phyloP scores from a whole-genome alignment of 92 coral and sea anemone species.

The Desmophyllum pertusum region DNA sequence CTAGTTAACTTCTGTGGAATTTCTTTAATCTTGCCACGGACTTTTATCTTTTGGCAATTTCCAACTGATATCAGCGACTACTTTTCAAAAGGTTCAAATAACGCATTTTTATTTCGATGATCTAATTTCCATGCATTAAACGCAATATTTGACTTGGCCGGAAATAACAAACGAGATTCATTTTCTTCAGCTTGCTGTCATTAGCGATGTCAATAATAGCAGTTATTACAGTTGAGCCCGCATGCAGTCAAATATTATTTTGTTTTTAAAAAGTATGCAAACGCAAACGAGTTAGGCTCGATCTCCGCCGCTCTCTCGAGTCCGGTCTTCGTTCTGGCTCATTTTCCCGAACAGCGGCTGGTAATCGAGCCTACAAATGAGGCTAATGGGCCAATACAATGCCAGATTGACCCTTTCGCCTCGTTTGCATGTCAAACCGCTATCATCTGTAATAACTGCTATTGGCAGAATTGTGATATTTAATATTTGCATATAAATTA shows the following conservation, averaged over 20 bases:
- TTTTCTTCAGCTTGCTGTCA: neutral
- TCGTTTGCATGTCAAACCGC: no score
- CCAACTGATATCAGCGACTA: neutral
- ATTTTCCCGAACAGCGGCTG: no score
- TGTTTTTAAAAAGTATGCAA: no score
- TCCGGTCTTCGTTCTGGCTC: no score
- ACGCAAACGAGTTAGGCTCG: no score
- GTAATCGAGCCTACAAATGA: no score
- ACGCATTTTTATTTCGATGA: neutral
- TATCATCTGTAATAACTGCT: no score
- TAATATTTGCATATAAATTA: neutral
- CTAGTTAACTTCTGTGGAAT: neutral
- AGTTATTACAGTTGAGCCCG: no score
- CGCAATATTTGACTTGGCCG: neutral
- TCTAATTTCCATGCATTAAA: neutral
- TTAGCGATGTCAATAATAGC: neutral
- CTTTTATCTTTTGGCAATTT: neutral
- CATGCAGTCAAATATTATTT: no score
- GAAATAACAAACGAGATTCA: neutral
- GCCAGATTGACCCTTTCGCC: no score
- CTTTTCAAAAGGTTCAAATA: neutral
- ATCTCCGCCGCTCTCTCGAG: no score
- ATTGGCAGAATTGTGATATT: neutral
- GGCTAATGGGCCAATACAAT: no score
- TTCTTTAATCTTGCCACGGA: neutral